Evolutionary conservation across 2,113 vertebrate genomes (phyloP), one percentile per base, ranked within the genome.

Genomic region (Xiphophorus maculatus): DNA sequence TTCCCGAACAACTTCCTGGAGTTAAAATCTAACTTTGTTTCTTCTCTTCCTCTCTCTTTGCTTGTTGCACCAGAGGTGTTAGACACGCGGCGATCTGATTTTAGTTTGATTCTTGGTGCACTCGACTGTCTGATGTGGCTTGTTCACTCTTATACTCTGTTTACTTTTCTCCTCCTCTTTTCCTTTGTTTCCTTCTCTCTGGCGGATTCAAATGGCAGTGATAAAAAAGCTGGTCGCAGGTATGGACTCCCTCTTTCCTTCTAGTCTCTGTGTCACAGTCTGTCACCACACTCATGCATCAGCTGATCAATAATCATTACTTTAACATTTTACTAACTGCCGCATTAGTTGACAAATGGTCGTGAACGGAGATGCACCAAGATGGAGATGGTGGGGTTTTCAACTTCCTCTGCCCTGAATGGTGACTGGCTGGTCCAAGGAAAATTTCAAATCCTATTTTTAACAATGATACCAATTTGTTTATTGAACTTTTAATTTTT

Each of bases 221-320:
- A 93, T 93, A 84, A 93, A 93, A 93, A 93, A 93, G 90, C 90
- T 93, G 89, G 93, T 93, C 72, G 91, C 91, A 94, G 92, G 93
- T 93, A 91, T 74, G 88, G 89, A 88, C 67, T 74, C 72, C 63
- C 71, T 89, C 74, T 87, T 80, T 79, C 81, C 74, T 88, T 62
- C 71, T 71, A 54, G 63, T 74, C 64, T 83, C 63, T 66, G 73
- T 66, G 51, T 61, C 51, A 77, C 44, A 0, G 19, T 72, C 70
- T 84, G 48, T 73, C 32, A 5, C 76, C 28, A 63, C 37, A 70
- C 71, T 77, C 64, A 69, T 11, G n/a, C 67, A 71, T 8, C 51
- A 28, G 48, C 27, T 44, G 7, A n/a, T 70, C 2, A 15, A 13
- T 80, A 35, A 9, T 25, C 27, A 6, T 32, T 42, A 27, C 40